Evolutionary conservation across 2,113 vertebrate genomes (phyloP).

Genomic region (Podiceps cristatus): DNA sequence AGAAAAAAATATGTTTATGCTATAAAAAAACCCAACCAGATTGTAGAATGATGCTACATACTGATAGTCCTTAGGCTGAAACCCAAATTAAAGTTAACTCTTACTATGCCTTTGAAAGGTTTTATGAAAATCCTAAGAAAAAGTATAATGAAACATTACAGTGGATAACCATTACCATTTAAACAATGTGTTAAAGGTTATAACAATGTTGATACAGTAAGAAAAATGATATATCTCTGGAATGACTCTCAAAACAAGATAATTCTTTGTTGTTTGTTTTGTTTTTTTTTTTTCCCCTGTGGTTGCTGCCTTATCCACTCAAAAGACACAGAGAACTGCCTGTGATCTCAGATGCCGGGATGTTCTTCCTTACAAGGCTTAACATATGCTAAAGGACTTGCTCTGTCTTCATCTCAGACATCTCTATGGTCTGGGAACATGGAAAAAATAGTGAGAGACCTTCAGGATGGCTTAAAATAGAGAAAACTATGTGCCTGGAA

Average conservation of each 20-base stretch:
- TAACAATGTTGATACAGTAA: neutral
- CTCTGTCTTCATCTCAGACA: neutral
- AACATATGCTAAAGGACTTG: neutral
- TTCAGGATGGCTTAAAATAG: neutral
- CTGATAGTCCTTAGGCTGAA: neutral
- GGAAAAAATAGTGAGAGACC: neutral
- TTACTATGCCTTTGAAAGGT: neutral
- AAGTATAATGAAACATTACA: neutral
- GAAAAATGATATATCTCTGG: neutral
- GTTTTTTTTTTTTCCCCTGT: neutral
- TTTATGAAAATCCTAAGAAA: neutral
- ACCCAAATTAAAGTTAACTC: neutral
- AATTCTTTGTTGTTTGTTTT: no score
- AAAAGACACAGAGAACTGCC: neutral
- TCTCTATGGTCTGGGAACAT: neutral
- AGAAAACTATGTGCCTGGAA: neutral
- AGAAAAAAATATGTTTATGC: neutral
- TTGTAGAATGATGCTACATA: neutral
- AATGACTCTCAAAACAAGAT: neutral
- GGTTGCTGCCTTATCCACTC: neutral
- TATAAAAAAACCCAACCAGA: neutral
- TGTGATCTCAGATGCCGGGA: neutral
- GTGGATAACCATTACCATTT: neutral
- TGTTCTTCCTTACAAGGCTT: neutral
- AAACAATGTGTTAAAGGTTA: neutral